phyloP scores from a whole-genome alignment of 1,140 invertebrate genomes.

The Drosophila ironensis region DNA sequence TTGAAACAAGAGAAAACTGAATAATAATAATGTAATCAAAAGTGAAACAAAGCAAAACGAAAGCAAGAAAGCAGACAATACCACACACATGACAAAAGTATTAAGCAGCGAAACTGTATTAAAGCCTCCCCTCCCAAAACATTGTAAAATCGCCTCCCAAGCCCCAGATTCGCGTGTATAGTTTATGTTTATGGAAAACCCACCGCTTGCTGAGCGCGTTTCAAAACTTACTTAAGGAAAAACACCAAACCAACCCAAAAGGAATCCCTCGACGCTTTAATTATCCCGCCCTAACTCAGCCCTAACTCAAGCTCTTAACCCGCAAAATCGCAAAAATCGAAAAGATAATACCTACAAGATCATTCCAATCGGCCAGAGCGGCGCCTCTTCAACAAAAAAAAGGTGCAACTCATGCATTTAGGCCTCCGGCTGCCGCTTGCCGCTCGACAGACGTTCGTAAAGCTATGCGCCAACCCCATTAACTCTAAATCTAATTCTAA shows the following conservation, averaged over 20 bases:
- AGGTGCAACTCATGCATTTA: conserved; percentile 66
- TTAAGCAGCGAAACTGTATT: conserved; percentile 71
- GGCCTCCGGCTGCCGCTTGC: conserved; percentile 61
- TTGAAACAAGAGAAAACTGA: background rate
- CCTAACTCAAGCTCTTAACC: conserved; percentile 16
- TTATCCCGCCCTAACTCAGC: background rate
- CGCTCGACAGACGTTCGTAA: conserved; percentile 33
- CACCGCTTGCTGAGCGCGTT: conserved; percentile 76
- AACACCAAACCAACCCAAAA: background rate
- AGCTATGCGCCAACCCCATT: conserved; percentile 25
- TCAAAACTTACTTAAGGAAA: conserved; percentile 56
- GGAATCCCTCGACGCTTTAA: conserved; percentile 24
- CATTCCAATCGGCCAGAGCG: conserved; percentile 75
- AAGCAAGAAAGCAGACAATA: conserved; percentile 37
- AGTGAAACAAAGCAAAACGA: too few species aligned
- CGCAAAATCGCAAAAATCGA: conserved; percentile 19
- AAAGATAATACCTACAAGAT: conserved; percentile 67
- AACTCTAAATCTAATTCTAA: conserved; percentile 41
- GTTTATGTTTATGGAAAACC: conserved; percentile 64
- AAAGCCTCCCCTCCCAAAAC: conserved; percentile 41
- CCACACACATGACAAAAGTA: conserved; percentile 57
- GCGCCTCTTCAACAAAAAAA: conserved; percentile 14
- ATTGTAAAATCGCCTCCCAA: conserved; percentile 18
- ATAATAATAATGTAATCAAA: too few species aligned
- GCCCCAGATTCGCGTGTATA: conserved; percentile 2